Base-by-base conservation (phyloP, 2,888 invertebrate genomes). In the Desoria tigrina region DNA sequence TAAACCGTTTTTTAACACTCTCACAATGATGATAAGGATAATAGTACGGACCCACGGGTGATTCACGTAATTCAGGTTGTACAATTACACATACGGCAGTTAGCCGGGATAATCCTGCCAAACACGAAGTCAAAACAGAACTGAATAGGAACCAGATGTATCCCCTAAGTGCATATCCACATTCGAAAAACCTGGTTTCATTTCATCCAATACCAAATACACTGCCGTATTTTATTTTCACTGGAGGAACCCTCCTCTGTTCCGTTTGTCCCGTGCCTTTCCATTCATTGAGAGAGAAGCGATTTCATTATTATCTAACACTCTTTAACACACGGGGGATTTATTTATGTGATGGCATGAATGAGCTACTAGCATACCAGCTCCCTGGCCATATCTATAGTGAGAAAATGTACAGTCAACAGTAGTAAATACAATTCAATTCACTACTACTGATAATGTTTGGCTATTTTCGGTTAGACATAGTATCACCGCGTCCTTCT, bases 201-300 rank as follows among this genome's bases (percentile, higher is more conserved):
- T 53, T 21, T 26, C 9, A 6, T 7, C 7, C 24, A 9, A 53
- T 49, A 49, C 49, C 9, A 39, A 39, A 39, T 39, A 39, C 39
- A 39, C 39, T 11, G 9, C 39, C 39, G 9, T 39, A 39, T 39
- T 39, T 53, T 24, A 24, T 24, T 53, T 53, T 53, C 26, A 53
- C 18, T 18, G 21, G 49, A n/a, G 21, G 14, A 53, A 53, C 53
- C 53, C 53, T 53, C 53, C 9, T 39, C 39, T 16, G 6, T 9
- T 53, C 49, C 7, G 14, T 21, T 11, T 53, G 53, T 53, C 53
- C 53, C 53, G 53, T 53, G 53, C 53, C 53, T 53, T n/a, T 53
- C 53, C 53, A 53, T 53, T 53, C 53, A 53, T 53, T n/a, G n/a
- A n/a, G n/a, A n/a, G n/a, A n/a, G n/a, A n/a, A 53, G 49, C 53